Conservation (phyloP, 2,888 invertebrate species). For the Liodrosophila aerea region DNA sequence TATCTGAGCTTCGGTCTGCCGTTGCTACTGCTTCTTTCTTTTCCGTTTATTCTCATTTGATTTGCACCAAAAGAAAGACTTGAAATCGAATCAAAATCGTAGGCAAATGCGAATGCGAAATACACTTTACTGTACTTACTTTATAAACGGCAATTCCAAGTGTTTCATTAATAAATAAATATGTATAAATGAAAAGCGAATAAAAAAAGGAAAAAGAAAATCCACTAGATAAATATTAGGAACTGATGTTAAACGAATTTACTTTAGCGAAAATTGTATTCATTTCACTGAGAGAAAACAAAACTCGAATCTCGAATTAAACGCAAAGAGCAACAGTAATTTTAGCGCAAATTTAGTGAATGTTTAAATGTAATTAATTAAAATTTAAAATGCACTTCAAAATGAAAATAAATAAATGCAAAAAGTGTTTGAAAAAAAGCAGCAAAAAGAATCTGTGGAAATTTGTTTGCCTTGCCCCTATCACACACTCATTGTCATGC, state of each 20-base stretch:
- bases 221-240: slow-evolving; percentile 68
- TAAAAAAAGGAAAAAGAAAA: slow-evolving; percentile 28
- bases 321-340: slow-evolving; percentile 26
- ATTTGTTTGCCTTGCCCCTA: slow-evolving; percentile 12
- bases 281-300: slow-evolving; percentile 43
- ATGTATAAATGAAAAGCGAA: slow-evolving; percentile 14
- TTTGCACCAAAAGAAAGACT: slow-evolving; percentile 9
- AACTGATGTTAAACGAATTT: slow-evolving; percentile 81
- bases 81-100: slow-evolving; percentile 11
- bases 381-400: slow-evolving; percentile 66
- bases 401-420: slow-evolving; percentile 76
- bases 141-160: slow-evolving; percentile 59
- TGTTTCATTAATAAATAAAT: slow-evolving; percentile 49
- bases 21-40: too few species aligned
- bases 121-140: slow-evolving; percentile 60
- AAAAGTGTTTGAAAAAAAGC: slow-evolving; percentile 57
- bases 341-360: slow-evolving; percentile 73
- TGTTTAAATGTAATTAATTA: slow-evolving; percentile 48
- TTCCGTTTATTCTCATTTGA: too few species aligned
- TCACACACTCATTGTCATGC: background rate
- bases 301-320: slow-evolving; percentile 19
- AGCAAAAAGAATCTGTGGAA: slow-evolving; percentile 15
- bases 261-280: slow-evolving; percentile 79
- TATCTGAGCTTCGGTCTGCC: too few species aligned
- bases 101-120: slow-evolving; percentile 16